Conservation (phyloP, 2,888 invertebrate species). For the Sphaerophoria rueppellii region DNA sequence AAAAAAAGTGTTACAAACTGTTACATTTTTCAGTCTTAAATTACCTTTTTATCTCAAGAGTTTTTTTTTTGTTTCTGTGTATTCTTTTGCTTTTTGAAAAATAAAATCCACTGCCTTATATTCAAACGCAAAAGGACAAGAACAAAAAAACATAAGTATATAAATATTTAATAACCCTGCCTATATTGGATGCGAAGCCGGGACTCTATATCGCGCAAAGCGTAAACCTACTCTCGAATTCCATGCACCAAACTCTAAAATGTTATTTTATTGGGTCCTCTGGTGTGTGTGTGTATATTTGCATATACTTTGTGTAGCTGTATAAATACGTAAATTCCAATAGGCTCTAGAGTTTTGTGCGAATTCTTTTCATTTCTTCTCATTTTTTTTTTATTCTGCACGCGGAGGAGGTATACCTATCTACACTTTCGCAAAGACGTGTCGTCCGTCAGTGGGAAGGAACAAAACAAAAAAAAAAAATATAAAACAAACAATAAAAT, state of each 20-base stretch:
- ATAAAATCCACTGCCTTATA: slow-evolving; percentile 33
- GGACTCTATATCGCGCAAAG: slow-evolving; percentile 5
- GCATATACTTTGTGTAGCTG: slow-evolving; percentile 61
- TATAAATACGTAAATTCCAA: slow-evolving; percentile 48
- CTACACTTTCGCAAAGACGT: slow-evolving; percentile 18
- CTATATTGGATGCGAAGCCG: slow-evolving; percentile 51
- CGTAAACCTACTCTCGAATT: slow-evolving; percentile 45
- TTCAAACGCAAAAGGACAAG: slow-evolving; percentile 4
- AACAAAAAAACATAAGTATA: slow-evolving; percentile 63
- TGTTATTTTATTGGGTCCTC: slow-evolving; percentile 67
- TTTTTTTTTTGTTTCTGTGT: slow-evolving; percentile 7
- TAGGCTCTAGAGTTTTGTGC: slow-evolving; percentile 39
- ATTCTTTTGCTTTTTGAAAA: not conserved
- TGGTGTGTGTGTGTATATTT: slow-evolving; percentile 51
- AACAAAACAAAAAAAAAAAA: slow-evolving; percentile 9
- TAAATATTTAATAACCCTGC: slow-evolving; percentile 72
- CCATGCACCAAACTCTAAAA: slow-evolving; percentile 67
- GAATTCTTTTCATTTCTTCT: too few relatives aligned
- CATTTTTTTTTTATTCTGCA: slow-evolving; percentile 31
- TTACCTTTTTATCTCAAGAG: slow-evolving; percentile 63
- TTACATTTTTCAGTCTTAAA: slow-evolving; percentile 42
- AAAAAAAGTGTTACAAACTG: slow-evolving; percentile 67
- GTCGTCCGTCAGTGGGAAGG: not conserved
- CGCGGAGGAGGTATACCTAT: slow-evolving; percentile 20
- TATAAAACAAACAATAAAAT: slow-evolving; percentile 71